Percentiles rank a stretch among this genome's conserved stretches.
Conservation (phyloP, 2,888 invertebrate species). For the Stenodera caucasica region DNA sequence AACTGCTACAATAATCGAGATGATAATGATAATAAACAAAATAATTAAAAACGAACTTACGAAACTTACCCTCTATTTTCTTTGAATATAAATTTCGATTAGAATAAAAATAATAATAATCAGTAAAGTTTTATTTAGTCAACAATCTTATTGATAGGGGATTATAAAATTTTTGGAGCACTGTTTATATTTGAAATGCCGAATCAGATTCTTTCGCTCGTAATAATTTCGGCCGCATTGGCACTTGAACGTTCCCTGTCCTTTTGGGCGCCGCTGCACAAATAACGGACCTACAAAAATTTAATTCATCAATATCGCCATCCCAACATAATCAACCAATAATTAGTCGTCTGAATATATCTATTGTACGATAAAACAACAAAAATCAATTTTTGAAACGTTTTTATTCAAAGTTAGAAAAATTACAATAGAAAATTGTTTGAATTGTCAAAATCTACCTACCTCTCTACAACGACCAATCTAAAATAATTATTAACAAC, state of each 20-base stretch:
- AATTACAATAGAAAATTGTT: no score
- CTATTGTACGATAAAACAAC: background rate
- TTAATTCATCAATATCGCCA: background rate
- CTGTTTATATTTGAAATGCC: conserved; percentile 44
- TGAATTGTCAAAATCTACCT: no score
- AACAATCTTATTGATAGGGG: conserved; percentile 1
- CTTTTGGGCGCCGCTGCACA: conserved; percentile 38
- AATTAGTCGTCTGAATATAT: background rate
- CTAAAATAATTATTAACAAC: no score
- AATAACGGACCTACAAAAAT: conserved; percentile 23
- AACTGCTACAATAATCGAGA: background rate
- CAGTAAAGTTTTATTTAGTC: background rate
- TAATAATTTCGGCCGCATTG: conserved; percentile 44
- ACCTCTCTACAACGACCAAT: no score
- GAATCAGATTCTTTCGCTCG: conserved; percentile 44
- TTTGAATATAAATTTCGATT: background rate
- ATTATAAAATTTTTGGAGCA: conserved; percentile 21
- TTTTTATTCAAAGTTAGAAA: no score
- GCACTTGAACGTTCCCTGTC: conserved; percentile 40
- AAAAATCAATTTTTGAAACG: no score
- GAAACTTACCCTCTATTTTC: background rate
- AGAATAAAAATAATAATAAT: background rate
- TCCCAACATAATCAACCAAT: background rate
- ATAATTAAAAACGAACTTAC: background rate
- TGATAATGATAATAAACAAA: background rate